These are phyloP conservation scores for Molanna angustata DNA, from an alignment of 2,888 invertebrate genomes.

Conservation along the genomic window DNA sequence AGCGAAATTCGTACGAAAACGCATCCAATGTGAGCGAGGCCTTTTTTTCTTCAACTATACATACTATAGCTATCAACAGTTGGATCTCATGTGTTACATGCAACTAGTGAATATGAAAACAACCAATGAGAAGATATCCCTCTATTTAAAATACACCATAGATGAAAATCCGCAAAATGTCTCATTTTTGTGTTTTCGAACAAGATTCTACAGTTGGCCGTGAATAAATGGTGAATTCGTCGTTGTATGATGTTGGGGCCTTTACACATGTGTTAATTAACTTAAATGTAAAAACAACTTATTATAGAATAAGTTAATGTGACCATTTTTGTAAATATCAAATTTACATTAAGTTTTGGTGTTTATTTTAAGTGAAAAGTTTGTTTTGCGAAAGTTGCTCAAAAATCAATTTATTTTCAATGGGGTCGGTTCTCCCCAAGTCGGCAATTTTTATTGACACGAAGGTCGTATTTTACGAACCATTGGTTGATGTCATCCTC, in stretches of 20 bases:
- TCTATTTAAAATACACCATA: too few relatives aligned
- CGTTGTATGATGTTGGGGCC: constrained; percentile 20
- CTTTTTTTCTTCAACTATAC: too few relatives aligned
- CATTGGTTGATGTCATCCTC: constrained; percentile 26
- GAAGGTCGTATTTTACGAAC: constrained; percentile 27
- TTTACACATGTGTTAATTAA: constrained; percentile 27
- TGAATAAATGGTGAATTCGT: constrained; percentile 19
- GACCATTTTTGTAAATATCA: constrained; percentile 20
- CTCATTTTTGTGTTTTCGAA: constrained; percentile 27
- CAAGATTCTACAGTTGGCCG: constrained; percentile 24
- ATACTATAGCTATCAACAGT: too few relatives aligned
- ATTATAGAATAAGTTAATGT: constrained; percentile 3
- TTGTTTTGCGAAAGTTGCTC: neutral
- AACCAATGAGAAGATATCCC: too few relatives aligned
- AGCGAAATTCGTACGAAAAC: too few relatives aligned
- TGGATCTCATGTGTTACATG: too few relatives aligned
- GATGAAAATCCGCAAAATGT: too few relatives aligned
- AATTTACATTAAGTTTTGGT: constrained; percentile 9
- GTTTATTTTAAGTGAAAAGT: constrained; percentile 3
- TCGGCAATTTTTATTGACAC: constrained; percentile 25
- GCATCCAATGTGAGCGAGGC: too few relatives aligned
- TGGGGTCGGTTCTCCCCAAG: constrained; percentile 24
- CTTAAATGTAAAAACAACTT: constrained; percentile 10
- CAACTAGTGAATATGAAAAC: too few relatives aligned
- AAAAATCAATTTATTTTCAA: constrained; percentile 11